Conservation (phyloP, 2,888 invertebrate genomes). For the Gandaritis pyraliata region DNA sequence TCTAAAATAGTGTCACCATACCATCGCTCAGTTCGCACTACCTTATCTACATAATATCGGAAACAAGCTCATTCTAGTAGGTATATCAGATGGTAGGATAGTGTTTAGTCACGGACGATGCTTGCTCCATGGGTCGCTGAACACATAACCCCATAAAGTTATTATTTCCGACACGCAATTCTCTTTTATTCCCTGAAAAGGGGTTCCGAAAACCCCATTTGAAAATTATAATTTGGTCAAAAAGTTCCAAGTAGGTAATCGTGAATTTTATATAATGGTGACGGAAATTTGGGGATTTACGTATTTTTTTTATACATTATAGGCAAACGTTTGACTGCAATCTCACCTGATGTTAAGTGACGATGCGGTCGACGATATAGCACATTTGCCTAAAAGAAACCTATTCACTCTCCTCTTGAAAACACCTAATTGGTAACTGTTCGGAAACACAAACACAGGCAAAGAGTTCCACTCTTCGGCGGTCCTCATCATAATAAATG, state of each 20-base stretch:
- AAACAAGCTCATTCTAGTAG: constrained; percentile 14
- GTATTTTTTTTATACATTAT: no score
- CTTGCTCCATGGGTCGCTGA: constrained; percentile 43
- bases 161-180: constrained; percentile 52
- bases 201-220: constrained; percentile 6
- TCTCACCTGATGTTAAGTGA: no score
- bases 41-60: constrained; percentile 6
- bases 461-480: no score
- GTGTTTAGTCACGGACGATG: constrained; percentile 37
- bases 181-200: constrained; percentile 33
- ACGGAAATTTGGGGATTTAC: no score
- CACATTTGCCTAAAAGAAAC: no score
- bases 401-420: no score
- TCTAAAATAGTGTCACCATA: background rate
- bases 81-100: constrained; percentile 22
- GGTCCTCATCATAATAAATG: no score
- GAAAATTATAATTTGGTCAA: background rate
- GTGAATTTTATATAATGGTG: no score
- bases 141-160: constrained; percentile 50
- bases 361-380: no score
- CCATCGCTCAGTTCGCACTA: background rate
- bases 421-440: no score
- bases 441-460: no score
- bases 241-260: background rate
- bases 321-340: no score